Conservation (phyloP, 2,797 vertebrate genomes). For the Cynopterus sphinx region DNA sequence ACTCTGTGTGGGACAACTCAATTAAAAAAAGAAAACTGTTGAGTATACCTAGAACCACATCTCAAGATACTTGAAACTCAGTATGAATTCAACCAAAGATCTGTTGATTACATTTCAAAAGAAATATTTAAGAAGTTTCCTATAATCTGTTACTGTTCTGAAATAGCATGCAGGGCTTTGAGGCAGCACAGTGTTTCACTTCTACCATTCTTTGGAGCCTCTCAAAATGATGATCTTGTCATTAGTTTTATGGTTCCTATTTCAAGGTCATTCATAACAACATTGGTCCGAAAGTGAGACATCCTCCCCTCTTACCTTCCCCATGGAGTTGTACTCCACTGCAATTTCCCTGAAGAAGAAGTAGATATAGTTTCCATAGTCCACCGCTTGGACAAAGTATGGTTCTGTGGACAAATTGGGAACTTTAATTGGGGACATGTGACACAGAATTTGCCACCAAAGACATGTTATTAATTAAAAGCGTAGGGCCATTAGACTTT, state of each 20-base stretch:
- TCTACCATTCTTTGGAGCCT: constrained; percentile 67
- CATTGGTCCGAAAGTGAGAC: constrained; percentile 13
- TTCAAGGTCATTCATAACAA: constrained; percentile 80
- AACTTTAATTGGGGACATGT: constrained; percentile 41
- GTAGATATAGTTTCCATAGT: constrained; percentile 98
- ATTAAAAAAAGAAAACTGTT: constrained; percentile 14
- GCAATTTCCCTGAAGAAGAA: constrained; percentile 99
- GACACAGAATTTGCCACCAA: constrained; percentile 3
- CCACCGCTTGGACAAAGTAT: constrained; percentile 96
- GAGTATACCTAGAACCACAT: constrained; percentile 60
- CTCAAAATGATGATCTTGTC: constrained; percentile 81
- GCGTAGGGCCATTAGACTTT: constrained; percentile 40
- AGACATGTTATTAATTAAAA: constrained; percentile 52
- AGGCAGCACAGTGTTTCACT: constrained; percentile 60
- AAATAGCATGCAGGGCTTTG: constrained; percentile 49
- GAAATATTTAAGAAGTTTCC: constrained; percentile 74
- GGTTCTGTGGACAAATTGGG: constrained; percentile 89
- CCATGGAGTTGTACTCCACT: constrained; percentile 99
- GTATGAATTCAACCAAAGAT: constrained; percentile 33
- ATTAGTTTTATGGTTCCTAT: constrained; percentile 79
- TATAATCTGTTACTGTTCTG: neutral
- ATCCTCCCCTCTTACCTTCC: constrained; percentile 90
- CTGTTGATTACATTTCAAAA: constrained; percentile 42
- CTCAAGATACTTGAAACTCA: constrained; percentile 62
- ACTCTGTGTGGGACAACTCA: neutral